These are phyloP conservation scores for Akabosia matsudoensis DNA, from an alignment of 1,140 invertebrate genomes.

Conservation along the genomic window DNA sequence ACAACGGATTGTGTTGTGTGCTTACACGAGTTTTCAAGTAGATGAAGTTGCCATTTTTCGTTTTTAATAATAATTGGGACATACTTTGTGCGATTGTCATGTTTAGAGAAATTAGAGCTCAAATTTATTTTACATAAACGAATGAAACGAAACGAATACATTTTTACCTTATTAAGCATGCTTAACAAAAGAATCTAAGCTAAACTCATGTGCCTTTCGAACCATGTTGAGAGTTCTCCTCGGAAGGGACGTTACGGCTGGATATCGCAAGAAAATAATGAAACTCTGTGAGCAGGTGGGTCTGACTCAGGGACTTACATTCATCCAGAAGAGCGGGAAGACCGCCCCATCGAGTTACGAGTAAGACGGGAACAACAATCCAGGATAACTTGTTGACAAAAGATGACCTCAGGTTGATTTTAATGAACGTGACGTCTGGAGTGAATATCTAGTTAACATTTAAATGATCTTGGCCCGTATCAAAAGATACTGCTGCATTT, in stretches of 20 bases:
- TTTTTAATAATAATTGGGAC: too few relatives aligned
- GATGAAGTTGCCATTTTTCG: too few relatives aligned
- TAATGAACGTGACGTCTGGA: background rate
- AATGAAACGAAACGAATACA: too few relatives aligned
- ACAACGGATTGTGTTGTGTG: too few relatives aligned
- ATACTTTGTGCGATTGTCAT: too few relatives aligned
- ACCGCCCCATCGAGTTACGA: background rate
- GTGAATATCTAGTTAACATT: too few relatives aligned
- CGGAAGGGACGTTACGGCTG: background rate
- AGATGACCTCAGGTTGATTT: background rate
- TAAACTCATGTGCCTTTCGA: background rate
- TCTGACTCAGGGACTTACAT: background rate
- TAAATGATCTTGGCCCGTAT: background rate
- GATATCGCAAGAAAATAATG: background rate
- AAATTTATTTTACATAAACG: too few relatives aligned
- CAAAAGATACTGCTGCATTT: background rate
- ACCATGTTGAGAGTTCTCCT: background rate
- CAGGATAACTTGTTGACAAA: background rate
- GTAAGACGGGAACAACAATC: background rate
- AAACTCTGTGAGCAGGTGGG: background rate
- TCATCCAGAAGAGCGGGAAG: background rate
- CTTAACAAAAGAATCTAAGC: too few relatives aligned
- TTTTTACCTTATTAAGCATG: too few relatives aligned
- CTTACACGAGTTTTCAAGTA: too few relatives aligned
- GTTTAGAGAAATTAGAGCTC: too few relatives aligned